Evolutionary conservation across 2,888 invertebrate genomes (phyloP), one percentile per base, ranked within the genome.

Genomic region (Clitarchus hookeri): DNA sequence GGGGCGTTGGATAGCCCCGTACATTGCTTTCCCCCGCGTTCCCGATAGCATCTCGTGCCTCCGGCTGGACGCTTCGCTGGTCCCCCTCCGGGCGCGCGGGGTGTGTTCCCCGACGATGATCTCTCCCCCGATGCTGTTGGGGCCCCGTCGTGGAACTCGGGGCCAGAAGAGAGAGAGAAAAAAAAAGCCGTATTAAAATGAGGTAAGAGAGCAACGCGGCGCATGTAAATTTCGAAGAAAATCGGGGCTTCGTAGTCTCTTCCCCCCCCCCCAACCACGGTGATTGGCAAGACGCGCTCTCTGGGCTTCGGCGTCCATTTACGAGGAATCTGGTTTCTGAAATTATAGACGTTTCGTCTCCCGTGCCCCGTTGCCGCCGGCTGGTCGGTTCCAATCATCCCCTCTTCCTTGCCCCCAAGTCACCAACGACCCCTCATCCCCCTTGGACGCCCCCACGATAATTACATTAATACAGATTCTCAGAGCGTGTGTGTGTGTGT

Each of bases 401-500:
- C 54, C 36, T n/a, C 27, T 16, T 44, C 44, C 54, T 26, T 26
- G 6, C 27, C 82, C 26, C 78, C 78, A 26, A 16, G n/a, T 23
- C 16, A 44, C 85, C 8, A 26, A n/a, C 36, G 16, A 48, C 79
- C n/a, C 77, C 27, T 23, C 44, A 13, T 23, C 44, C 85, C 4
- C 44, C 48, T 1, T 36, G 36, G 36, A 3, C 36, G 16, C 44
- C 44, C 44, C 36, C 27, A 26, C 84, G 84, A 85, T 87, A 87
- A 87, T 87, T 87, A 87, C 86, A 87, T 87, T 87, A 87, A 87
- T 87, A 86, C 84, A 84, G 87, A 85, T 87, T 86, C 85, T 84
- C 86, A 82, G 26, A 80, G 53, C 65, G 53, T n/a, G 25, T 23
- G 48, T 27, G 11, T 48, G 11, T 65, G 65, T 65, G 1, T 36